Conservation (phyloP, 1,140 invertebrate genomes). For the Laupala kohalensis region DNA sequence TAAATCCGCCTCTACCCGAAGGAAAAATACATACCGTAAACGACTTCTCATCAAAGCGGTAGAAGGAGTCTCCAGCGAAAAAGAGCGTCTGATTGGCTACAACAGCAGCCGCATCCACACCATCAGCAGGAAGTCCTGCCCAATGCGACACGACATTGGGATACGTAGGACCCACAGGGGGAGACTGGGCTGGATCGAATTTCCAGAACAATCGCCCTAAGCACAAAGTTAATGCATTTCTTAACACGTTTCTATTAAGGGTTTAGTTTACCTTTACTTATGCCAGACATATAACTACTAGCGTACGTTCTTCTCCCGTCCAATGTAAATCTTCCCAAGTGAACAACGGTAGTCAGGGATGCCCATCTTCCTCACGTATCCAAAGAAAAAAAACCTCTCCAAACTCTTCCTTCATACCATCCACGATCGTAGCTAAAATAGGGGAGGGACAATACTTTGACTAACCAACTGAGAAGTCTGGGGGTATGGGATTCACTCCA, state of each 20-base stretch:
- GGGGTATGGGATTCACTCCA: no score
- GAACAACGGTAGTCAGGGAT: no score
- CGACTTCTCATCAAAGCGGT: neutral
- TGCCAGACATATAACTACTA: neutral
- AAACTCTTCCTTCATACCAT: no score
- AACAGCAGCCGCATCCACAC: neutral
- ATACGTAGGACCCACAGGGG: neutral
- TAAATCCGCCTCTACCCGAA: no score
- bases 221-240: neutral
- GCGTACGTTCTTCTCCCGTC: no score
- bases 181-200: neutral
- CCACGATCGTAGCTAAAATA: no score
- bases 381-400: no score
- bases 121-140: neutral
- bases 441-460: no score
- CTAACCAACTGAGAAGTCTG: no score
- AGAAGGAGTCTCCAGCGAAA: neutral
- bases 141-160: neutral
- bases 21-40: no score
- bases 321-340: no score
- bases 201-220: neutral
- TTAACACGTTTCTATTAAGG: neutral
- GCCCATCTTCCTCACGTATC: no score
- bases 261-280: neutral
- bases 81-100: neutral